A percentile compares a stretch with the other conserved stretches of the same genome.
These are phyloP conservation scores for Leuciscus waleckii DNA, from an alignment of 2,797 vertebrate genomes.

Conservation along the genomic window DNA sequence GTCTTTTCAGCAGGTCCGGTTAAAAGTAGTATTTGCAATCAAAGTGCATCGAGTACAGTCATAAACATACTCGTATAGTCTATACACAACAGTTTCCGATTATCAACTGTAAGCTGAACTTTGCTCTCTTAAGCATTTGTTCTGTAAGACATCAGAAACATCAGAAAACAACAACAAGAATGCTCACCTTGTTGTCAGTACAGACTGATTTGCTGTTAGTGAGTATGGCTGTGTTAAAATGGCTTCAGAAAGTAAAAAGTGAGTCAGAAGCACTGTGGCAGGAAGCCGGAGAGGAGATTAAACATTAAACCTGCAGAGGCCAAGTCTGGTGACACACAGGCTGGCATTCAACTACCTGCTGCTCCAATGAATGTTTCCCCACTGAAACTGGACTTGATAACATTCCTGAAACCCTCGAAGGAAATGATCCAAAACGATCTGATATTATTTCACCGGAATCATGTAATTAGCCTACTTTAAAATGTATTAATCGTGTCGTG, in stretches of 20 bases:
- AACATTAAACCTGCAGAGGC: slow-evolving; percentile 74
- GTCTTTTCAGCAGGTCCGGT: not conserved
- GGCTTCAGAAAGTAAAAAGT: slow-evolving; percentile 27
- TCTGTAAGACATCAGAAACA: not conserved
- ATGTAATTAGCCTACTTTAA: not conserved
- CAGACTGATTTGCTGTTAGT: not conserved
- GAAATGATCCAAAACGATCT: not conserved
- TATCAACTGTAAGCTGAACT: slow-evolving; percentile 46
- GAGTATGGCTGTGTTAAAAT: slow-evolving; percentile 30
- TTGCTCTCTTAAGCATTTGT: slow-evolving; percentile 38
- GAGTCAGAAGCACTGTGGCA: slow-evolving; percentile 41
- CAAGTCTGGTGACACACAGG: slow-evolving; percentile 54
- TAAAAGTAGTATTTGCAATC: not conserved
- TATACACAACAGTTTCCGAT: not conserved
- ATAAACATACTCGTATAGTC: not conserved
- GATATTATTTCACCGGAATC: not conserved
- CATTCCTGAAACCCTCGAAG: not conserved
- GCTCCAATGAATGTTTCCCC: slow-evolving; percentile 43
- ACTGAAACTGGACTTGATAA: slow-evolving; percentile 37
- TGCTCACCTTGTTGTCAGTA: slow-evolving; percentile 22
- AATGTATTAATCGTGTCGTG: not conserved
- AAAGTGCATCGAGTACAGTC: not conserved
- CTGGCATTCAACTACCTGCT: slow-evolving; percentile 59
- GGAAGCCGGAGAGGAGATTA: slow-evolving; percentile 69
- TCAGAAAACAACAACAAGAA: slow-evolving; percentile 17